These are phyloP conservation scores for Trichoplusia ni DNA, from an alignment of 1,140 invertebrate genomes.

Conservation along the genomic window DNA sequence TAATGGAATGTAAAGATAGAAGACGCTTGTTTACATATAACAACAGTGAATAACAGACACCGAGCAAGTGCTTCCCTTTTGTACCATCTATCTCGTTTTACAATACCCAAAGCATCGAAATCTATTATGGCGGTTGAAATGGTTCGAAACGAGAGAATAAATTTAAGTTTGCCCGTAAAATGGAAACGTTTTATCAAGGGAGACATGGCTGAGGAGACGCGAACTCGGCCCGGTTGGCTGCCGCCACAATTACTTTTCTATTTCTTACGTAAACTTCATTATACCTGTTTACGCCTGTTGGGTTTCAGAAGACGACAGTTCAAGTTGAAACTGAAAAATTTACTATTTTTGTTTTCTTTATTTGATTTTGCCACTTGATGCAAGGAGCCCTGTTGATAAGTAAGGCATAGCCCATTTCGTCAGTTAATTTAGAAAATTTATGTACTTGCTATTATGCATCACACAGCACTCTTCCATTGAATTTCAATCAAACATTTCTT, in stretches of 20 bases:
- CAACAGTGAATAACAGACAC: conserved; percentile 1
- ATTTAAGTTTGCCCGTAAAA: conserved; percentile 47
- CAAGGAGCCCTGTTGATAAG: too few relatives aligned
- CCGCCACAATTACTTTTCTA: conserved; percentile 38
- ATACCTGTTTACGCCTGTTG: conserved; percentile 8
- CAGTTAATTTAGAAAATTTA: too few relatives aligned
- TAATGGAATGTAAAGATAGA: conserved; percentile 41
- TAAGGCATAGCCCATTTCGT: too few relatives aligned
- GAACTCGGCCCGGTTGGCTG: conserved; percentile 13
- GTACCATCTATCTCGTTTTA: conserved; percentile 31
- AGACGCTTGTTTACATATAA: conserved; percentile 14
- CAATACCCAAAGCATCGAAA: conserved; percentile 32
- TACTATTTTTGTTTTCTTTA: too few relatives aligned
- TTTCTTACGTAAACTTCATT: conserved; percentile 36
- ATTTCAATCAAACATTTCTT: not conserved
- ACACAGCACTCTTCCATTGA: too few relatives aligned
- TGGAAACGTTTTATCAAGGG: conserved; percentile 41
- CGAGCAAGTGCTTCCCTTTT: conserved; percentile 15
- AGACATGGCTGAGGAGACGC: conserved; percentile 21
- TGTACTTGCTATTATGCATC: too few relatives aligned
- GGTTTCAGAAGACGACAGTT: conserved; percentile 20
- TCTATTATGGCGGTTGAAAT: conserved; percentile 35
- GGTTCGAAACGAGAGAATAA: conserved; percentile 37
- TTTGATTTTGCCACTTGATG: too few relatives aligned
- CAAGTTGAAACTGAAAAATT: not conserved